Percentiles rank a stretch among this genome's conserved stretches.
phyloP scores from a whole-genome alignment of 2,113 vertebrate species.

The Colossoma macropomum region DNA sequence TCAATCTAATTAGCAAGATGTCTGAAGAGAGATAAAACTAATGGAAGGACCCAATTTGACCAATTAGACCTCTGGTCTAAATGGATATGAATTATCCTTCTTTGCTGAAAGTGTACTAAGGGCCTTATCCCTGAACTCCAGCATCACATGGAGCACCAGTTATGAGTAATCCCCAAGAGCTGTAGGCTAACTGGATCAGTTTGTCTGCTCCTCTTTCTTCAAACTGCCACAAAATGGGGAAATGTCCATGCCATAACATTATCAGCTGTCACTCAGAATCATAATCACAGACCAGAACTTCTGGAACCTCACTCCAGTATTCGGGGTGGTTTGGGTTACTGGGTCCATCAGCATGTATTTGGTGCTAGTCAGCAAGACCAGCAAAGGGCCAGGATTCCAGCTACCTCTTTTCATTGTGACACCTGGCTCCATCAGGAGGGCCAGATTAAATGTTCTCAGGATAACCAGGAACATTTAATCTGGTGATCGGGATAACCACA shows the following conservation, averaged over 20 bases:
- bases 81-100: constrained; percentile 16
- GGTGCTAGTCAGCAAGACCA: not conserved
- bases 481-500: constrained; percentile 23
- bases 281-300: constrained; percentile 11
- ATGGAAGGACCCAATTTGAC: not conserved
- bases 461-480: constrained; percentile 2
- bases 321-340: constrained; percentile 27
- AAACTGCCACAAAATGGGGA: not conserved
- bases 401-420: constrained; percentile 16
- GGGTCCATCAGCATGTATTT: constrained; percentile 1
- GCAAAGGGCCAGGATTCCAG: not conserved
- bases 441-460: constrained; percentile 6
- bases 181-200: not conserved
- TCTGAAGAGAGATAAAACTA: no score
- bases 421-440: not conserved
- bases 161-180: not conserved
- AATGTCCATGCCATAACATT: not conserved
- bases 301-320: not conserved
- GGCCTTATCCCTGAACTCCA: not conserved
- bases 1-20: no score
- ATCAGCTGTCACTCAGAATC: not conserved
- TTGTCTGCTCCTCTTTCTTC: not conserved
- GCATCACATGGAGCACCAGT: not conserved
- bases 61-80: not conserved
- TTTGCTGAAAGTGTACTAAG: not conserved